These are phyloP conservation scores for Eulemur rufifrons DNA, from an alignment of 2,113 vertebrate species.

Conservation along the genomic window DNA sequence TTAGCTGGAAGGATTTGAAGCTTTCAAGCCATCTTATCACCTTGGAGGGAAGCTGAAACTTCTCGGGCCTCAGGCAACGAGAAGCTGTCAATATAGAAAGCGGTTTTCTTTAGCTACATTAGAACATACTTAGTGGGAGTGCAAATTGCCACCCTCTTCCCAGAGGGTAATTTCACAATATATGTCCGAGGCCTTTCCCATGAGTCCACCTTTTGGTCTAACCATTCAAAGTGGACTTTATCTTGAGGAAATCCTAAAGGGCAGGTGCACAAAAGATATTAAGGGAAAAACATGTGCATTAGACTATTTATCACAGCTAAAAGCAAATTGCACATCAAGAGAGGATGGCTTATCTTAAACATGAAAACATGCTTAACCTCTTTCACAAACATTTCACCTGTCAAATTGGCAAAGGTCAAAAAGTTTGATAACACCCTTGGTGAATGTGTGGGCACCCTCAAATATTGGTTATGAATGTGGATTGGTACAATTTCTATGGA, in stretches of 20 bases:
- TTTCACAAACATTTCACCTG: neutral
- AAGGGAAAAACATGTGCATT: neutral
- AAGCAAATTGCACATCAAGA: neutral
- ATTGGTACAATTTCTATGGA: neutral
- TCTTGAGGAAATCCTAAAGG: neutral
- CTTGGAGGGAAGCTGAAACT: neutral
- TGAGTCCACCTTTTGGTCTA: neutral
- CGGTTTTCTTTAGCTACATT: neutral
- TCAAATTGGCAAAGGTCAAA: neutral
- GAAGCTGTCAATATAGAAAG: neutral
- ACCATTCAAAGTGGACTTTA: neutral
- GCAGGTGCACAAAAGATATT: neutral
- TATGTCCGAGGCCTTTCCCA: neutral
- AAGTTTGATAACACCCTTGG: neutral
- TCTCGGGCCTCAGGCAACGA: neutral
- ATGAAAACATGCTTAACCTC: neutral
- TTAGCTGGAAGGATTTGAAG: constrained; percentile 18
- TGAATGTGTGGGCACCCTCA: neutral
- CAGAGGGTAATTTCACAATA: too few species aligned
- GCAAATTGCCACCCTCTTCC: neutral
- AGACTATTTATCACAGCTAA: neutral
- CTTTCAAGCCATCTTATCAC: neutral
- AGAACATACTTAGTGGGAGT: neutral
- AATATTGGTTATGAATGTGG: neutral
- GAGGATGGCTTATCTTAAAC: neutral